Conservation (phyloP, 1,140 invertebrate genomes). For the Pollicipes pollicipes region DNA sequence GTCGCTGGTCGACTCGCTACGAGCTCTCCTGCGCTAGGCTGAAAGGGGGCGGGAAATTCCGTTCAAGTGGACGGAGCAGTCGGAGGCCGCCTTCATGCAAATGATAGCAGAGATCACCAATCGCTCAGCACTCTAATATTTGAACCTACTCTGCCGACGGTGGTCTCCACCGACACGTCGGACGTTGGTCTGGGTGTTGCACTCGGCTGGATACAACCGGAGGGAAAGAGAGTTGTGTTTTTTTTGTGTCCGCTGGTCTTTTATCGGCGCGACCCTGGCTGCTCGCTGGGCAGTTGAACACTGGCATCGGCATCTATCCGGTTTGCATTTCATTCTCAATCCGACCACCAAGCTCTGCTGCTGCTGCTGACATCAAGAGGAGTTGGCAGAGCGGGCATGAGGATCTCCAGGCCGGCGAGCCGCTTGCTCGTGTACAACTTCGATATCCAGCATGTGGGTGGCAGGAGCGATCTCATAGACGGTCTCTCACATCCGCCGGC, state of each 20-base stretch:
- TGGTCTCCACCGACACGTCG: not conserved
- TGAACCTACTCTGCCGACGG: not conserved
- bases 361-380: not conserved
- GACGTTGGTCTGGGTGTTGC: not conserved
- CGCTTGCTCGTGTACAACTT: not conserved
- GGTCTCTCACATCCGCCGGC: not conserved
- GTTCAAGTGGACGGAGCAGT: too few species aligned
- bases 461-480: not conserved
- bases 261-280: not conserved
- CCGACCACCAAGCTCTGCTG: not conserved
- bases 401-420: not conserved
- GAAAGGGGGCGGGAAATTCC: too few species aligned
- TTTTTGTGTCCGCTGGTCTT: not conserved
- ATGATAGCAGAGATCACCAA: too few species aligned
- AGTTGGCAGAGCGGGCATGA: not conserved
- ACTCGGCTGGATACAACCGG: not conserved
- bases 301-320: not conserved
- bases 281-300: not conserved
- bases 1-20: too few species aligned
- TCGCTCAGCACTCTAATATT: not conserved
- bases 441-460: not conserved
- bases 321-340: not conserved
- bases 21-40: too few species aligned
- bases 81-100: too few species aligned
- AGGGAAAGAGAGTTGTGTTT: not conserved